Percentiles rank a stretch among this genome's conserved stretches.
Conservation (phyloP, 2,888 invertebrate species). For the Barypeithes pellucidus region DNA sequence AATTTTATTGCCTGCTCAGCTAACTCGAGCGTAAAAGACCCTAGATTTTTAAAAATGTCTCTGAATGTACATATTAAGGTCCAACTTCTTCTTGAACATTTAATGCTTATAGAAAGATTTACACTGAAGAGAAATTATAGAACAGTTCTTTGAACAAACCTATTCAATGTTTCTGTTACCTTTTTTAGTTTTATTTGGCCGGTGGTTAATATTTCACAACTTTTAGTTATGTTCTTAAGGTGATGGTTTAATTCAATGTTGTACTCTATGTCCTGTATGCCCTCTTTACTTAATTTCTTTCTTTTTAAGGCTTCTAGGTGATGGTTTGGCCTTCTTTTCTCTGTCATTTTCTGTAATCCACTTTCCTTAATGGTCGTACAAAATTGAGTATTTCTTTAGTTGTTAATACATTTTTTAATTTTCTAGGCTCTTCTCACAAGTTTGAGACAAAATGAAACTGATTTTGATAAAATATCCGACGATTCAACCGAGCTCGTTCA, state of each 20-base stretch:
- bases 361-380: not conserved
- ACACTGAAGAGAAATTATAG: too few relatives aligned
- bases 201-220: not conserved
- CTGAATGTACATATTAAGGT: too few relatives aligned
- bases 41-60: too few relatives aligned
- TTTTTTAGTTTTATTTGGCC: too few relatives aligned
- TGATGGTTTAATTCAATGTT: constrained; percentile 17
- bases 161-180: too few relatives aligned
- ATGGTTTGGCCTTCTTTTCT: constrained; percentile 34
- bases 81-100: too few relatives aligned
- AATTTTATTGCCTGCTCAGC: too few relatives aligned
- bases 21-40: too few relatives aligned
- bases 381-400: not conserved
- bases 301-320: constrained; percentile 50
- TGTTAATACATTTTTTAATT: constrained; percentile 10
- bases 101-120: too few relatives aligned
- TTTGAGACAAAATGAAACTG: constrained; percentile 87
- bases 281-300: constrained; percentile 34
- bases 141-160: too few relatives aligned
- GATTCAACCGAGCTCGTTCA: constrained; percentile 90
- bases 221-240: constrained; percentile 8
- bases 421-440: constrained; percentile 83
- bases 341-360: constrained; percentile 11
- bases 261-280: constrained; percentile 53
- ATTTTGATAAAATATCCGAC: constrained; percentile 89